Base-by-base conservation (phyloP, 2,797 vertebrate genomes). In the Platyrinchus mystaceus region DNA sequence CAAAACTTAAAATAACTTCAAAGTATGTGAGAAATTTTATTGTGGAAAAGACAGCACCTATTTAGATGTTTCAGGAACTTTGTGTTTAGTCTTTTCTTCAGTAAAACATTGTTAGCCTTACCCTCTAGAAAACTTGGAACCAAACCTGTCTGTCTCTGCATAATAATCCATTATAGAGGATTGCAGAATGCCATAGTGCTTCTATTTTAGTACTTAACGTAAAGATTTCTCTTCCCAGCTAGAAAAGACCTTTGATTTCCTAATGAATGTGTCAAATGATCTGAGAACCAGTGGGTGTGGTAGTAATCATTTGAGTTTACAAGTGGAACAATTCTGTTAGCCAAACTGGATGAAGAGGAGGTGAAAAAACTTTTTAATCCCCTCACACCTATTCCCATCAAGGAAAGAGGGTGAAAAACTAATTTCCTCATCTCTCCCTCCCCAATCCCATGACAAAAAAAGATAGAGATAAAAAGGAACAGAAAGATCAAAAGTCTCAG, bases 251-350 rank as follows among this genome's bases (percentile, higher is more conserved):
- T 96, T 94, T 80, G 75, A 60, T 83, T 92, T 92, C 52, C 37
- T 83, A 74, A 90, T 1, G 22, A 94, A 92, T 60, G 49, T 70
- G 68, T 89, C 64, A 89, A 87, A 94, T 84, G 64, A 83, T 71
- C 84, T 87, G 93, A 71, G 64, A 93, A 92, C 37, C 47, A 50
- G 62, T 87, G 80, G 46, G 49, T 87, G 78, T 89, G 81, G 89
- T 89, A 71, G 60, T 37, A 92, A 89, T 89, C 93, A 62, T 46
- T 77, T 0, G 20, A 59, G 44, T 69, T 95, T 90, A 90, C 73
- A 93, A 94, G 79, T 90, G 91, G 87, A 95, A 78, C 53, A 84
- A 84, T 89, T 95, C 60, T 83, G 41, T 90, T 80, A 94, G 49
- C 34, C 71, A 80, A 77, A 67, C 20, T 89, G 82, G 50, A 66